Percentiles rank a stretch among this genome's conserved stretches.
These are phyloP conservation scores for Nyctereutes procyonoides DNA, from an alignment of 2,113 vertebrate species.

Conservation along the genomic window DNA sequence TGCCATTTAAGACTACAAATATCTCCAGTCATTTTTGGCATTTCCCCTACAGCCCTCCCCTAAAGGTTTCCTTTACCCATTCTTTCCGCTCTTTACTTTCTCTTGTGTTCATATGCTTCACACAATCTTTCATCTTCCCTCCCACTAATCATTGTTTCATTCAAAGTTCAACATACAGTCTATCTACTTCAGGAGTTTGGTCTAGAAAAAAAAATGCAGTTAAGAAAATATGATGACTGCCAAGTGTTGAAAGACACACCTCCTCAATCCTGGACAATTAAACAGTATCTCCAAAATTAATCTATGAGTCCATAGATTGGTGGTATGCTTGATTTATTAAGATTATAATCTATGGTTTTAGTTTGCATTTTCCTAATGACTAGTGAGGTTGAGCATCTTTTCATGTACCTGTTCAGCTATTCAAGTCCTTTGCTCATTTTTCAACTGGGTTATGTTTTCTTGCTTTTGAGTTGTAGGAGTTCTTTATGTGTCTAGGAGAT, in stretches of 20 bases:
- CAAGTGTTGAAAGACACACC: constrained; percentile 1
- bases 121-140: not conserved
- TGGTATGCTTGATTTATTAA: not conserved
- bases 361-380: not conserved
- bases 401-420: not conserved
- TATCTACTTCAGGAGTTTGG: not conserved
- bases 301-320: not conserved
- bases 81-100: constrained; percentile 17
- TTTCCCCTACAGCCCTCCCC: not conserved
- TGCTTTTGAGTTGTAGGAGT: not conserved
- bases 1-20: not conserved
- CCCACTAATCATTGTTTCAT: not conserved
- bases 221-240: constrained; percentile 37
- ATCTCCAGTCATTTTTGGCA: not conserved
- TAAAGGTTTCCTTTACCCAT: not conserved
- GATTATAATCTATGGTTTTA: not conserved
- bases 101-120: not conserved
- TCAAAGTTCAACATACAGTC: constrained; percentile 43
- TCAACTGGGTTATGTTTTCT: not conserved
- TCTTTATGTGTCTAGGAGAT: not conserved
- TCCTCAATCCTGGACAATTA: constrained; percentile 31
- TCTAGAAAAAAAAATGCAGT: constrained; percentile 11
- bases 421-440: not conserved
- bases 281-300: constrained; percentile 11
- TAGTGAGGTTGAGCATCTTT: not conserved